phyloP scores from a whole-genome alignment of 2,888 invertebrate genomes.

The Idaea aversata region DNA sequence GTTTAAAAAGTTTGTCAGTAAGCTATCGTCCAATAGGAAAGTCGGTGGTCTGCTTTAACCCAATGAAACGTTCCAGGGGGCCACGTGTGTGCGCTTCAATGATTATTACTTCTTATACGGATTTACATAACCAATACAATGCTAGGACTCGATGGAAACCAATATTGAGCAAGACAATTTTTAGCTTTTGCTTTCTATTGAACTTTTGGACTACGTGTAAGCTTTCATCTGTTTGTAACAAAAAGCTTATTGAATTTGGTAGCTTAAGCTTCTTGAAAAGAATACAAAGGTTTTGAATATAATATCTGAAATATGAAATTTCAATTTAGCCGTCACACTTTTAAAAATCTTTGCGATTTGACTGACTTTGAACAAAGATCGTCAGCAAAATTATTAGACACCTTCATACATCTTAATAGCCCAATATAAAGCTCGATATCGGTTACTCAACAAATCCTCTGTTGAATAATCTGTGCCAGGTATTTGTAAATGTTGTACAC shows the following conservation, averaged over 20 bases:
- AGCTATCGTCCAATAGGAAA: not conserved
- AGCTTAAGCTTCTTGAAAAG: not conserved
- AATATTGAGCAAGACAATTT: slow-evolving; percentile 21
- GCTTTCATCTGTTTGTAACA: not conserved
- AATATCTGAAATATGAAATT: not conserved
- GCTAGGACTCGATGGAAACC: slow-evolving; percentile 19
- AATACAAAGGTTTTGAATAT: not conserved
- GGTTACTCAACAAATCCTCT: not conserved
- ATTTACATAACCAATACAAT: slow-evolving; percentile 30
- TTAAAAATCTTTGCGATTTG: not conserved
- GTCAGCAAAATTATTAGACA: not conserved
- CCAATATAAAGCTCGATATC: slow-evolving; percentile 30
- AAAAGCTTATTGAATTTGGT: not conserved
- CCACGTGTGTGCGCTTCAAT: slow-evolving; percentile 66
- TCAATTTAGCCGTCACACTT: not conserved
- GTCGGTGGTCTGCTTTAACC: not conserved
- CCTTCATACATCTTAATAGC: slow-evolving; percentile 3
- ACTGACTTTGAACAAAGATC: not conserved
- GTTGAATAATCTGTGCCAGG: slow-evolving; percentile 44
- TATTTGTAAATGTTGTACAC: slow-evolving; percentile 62
- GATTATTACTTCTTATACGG: slow-evolving; percentile 66
- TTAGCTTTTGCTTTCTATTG: slow-evolving; percentile 14
- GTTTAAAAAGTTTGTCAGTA: too few relatives aligned
- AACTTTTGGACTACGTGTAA: not conserved
- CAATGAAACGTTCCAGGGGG: slow-evolving; percentile 47